Evolutionary conservation across 2,113 vertebrate genomes (phyloP).

Genomic region (Gnathonemus echidnorhynchus): DNA sequence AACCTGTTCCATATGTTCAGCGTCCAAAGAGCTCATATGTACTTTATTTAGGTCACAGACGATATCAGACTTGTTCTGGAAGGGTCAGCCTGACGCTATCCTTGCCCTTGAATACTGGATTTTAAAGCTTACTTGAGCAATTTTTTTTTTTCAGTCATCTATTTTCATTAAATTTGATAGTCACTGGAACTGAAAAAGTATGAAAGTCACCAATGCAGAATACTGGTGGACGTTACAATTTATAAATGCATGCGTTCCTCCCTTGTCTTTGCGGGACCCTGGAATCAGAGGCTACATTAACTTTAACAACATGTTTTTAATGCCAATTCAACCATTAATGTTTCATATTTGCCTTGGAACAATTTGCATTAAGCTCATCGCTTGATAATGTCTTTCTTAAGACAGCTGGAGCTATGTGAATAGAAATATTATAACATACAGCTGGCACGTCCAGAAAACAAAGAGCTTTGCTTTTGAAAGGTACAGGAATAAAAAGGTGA

Average conservation of each 20-base stretch:
- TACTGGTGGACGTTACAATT: not conserved
- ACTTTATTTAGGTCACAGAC: not conserved
- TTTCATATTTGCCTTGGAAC: constrained; percentile 7
- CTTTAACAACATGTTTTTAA: not conserved
- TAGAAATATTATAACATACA: not conserved
- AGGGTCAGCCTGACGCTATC: not conserved
- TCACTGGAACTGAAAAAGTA: not conserved
- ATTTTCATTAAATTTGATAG: not conserved
- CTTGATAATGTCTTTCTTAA: not conserved
- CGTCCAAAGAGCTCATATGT: not conserved
- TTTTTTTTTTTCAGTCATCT: not conserved
- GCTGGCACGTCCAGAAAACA: not conserved
- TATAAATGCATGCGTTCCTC: constrained; percentile 2
- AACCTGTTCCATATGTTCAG: not conserved
- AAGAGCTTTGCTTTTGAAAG: not conserved
- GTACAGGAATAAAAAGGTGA: not conserved
- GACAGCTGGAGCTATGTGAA: not conserved
- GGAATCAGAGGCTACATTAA: not conserved
- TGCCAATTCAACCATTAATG: not conserved
- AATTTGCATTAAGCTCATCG: not conserved
- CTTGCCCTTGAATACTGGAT: not conserved
- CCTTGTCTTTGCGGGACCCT: not conserved
- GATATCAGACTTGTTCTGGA: not conserved
- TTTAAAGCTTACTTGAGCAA: not conserved
- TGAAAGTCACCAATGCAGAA: not conserved